phyloP scores from a whole-genome alignment of 1,140 invertebrate genomes.

The Drosophila fuyamai region DNA sequence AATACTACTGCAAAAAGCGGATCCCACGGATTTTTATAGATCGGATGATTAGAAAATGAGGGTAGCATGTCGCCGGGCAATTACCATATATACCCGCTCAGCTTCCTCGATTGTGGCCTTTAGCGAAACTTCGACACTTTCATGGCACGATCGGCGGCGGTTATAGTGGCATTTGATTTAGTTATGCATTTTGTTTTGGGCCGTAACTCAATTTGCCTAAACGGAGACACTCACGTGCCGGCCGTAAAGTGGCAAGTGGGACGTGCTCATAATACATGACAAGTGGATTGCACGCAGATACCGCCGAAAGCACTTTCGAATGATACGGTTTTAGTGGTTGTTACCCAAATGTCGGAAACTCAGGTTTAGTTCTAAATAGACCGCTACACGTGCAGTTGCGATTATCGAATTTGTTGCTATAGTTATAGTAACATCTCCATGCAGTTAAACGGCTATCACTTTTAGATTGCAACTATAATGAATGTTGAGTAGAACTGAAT shows the following conservation, averaged over 20 bases:
- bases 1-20: conserved; percentile 6
- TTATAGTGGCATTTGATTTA: conserved; percentile 14
- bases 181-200: conserved; percentile 34
- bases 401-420: conserved; percentile 5
- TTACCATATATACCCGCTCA: conserved; percentile 34
- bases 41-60: conserved; percentile 41
- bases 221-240: conserved; percentile 52
- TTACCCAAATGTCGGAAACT: neutral
- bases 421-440: conserved; percentile 4
- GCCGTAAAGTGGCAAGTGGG: conserved; percentile 19
- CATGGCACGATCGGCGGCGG: conserved; percentile 18
- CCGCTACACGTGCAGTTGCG: conserved; percentile 16
- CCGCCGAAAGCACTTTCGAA: neutral
- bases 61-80: conserved; percentile 58
- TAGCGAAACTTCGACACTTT: conserved; percentile 23
- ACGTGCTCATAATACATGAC: conserved; percentile 55
- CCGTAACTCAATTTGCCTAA: conserved; percentile 34
- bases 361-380: conserved; percentile 6
- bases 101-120: conserved; percentile 17
- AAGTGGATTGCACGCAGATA: conserved; percentile 40
- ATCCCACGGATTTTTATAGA: conserved; percentile 2
- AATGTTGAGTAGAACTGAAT: conserved; percentile 2
- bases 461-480: conserved; percentile 7
- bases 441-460: conserved; percentile 7
- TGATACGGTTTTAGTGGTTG: neutral